Evolutionary conservation across 2,888 invertebrate species (phyloP), one percentile per base, ranked within the genome.

Genomic region (Hesperia comma): DNA sequence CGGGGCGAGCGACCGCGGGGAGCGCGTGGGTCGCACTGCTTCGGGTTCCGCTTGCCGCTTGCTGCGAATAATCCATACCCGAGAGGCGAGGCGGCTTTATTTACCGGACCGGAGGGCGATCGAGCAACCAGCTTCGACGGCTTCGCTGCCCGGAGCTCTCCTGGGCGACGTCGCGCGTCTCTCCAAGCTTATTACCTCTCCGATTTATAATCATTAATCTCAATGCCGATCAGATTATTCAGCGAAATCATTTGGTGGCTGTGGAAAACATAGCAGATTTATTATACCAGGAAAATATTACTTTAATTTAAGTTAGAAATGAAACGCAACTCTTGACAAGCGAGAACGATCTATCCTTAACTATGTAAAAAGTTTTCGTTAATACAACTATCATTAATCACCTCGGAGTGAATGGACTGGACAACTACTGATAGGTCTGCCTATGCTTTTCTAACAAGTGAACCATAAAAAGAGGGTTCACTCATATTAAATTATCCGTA

Each of bases 21-120:
- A 85, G 83, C 86, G 87, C 89, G 86, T 86, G 86, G 86, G 82
- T 86, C 82, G 87, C 83, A 91, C 92, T 79, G 49, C 19, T 12
- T 49, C 49, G 49, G 49, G 82, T 84, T 84, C 79, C 80, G 85
- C 79, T 83, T 80, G 79, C 80, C 79, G 83, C 77, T 84, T 79
- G 81, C 82, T 77, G 79, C 87, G 88, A 91, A 90, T 91, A 91
- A 92, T 92, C 92, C 88, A 92, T 90, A 92, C 86, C 80, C 81
- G 88, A 82, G 86, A 83, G 83, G 84, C 85, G 85, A 83, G 87
- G 88, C 88, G 89, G 90, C 88, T 88, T 88, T 89, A 84, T 87
- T 88, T 86, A 88, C 89, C 86, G 90, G 91, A 90, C 88, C 86
- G 71, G 76, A 85, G 89, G 87, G 87, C 87, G 88, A 84, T 80